Conservation (phyloP, 2,888 invertebrate species). For the Pantelozetes paolii region DNA sequence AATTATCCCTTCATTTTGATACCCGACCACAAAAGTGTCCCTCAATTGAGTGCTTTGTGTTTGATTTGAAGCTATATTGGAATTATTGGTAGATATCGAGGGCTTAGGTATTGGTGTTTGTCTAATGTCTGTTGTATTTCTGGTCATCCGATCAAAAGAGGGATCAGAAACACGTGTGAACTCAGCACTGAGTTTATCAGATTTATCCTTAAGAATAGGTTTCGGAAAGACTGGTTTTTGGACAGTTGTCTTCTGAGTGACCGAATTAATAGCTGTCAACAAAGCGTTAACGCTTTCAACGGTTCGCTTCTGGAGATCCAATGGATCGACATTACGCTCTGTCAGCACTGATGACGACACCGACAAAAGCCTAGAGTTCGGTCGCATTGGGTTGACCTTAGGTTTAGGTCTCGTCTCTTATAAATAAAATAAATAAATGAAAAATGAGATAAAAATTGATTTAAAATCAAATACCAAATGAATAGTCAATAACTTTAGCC, state of each 20-base stretch:
- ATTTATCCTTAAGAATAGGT: too few relatives aligned
- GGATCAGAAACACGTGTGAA: too few relatives aligned
- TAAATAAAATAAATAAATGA: too few relatives aligned
- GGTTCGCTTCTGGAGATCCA: neutral
- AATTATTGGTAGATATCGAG: too few relatives aligned
- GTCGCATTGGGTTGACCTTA: neutral
- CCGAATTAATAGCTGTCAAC: neutral
- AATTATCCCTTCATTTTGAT: neutral
- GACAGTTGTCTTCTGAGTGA: neutral
- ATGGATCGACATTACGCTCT: neutral
- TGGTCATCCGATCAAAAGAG: too few relatives aligned
- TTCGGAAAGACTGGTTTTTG: too few relatives aligned
- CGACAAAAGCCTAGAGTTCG: neutral
- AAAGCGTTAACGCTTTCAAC: too few relatives aligned
- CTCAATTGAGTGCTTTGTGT: neutral
- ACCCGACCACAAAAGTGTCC: neutral
- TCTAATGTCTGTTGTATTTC: too few relatives aligned
- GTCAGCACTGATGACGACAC: neutral
- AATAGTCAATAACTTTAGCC: slow-evolving; percentile 1
- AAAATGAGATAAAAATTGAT: too few relatives aligned
- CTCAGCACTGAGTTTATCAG: too few relatives aligned
- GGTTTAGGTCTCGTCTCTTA: too few relatives aligned
- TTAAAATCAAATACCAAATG: neutral
- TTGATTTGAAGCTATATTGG: neutral
- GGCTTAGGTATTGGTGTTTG: too few relatives aligned